Percentiles rank a stretch among this genome's conserved stretches.
These are phyloP conservation scores for Caenorhabditis becei DNA, from an alignment of 2,888 invertebrate species.

Conservation along the genomic window DNA sequence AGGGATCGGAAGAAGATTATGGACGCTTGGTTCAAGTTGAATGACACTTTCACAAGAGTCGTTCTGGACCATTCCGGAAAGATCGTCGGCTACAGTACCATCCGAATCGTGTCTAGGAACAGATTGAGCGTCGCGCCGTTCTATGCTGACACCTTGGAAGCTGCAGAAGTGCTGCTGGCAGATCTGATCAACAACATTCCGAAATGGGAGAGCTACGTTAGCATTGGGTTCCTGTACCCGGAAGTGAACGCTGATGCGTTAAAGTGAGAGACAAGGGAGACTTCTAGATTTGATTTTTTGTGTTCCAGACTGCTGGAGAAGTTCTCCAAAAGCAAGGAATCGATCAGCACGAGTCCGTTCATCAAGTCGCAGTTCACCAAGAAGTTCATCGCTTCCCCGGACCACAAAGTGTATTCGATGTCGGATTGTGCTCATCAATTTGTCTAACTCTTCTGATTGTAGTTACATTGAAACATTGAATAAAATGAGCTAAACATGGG, in stretches of 20 bases:
- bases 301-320: constrained; percentile 33
- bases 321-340: constrained; percentile 40
- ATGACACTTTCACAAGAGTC: constrained; percentile 57
- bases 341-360: constrained; percentile 27
- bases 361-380: constrained; percentile 62
- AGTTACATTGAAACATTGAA: too few relatives aligned
- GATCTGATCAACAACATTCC: constrained; percentile 45
- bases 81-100: constrained; percentile 59
- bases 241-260: constrained; percentile 40
- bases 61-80: constrained; percentile 45
- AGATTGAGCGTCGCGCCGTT: constrained; percentile 56
- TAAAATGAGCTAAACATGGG: too few relatives aligned
- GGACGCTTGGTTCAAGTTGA: constrained; percentile 49
- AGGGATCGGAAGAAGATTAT: constrained; percentile 53
- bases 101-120: constrained; percentile 51
- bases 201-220: constrained; percentile 27
- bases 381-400: constrained; percentile 44
- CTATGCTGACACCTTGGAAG: constrained; percentile 58
- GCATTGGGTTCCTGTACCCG: constrained; percentile 57
- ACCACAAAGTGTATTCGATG: constrained; percentile 54
- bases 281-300: background rate
- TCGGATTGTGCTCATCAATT: constrained; percentile 64
- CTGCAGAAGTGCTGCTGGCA: constrained; percentile 45
- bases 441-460: too few relatives aligned
- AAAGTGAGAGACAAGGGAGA: constrained; percentile 26